A percentile compares a stretch with the other conserved stretches of the same genome.
Conservation (phyloP, 2,797 vertebrate species). For the Sciaenops ocellatus region DNA sequence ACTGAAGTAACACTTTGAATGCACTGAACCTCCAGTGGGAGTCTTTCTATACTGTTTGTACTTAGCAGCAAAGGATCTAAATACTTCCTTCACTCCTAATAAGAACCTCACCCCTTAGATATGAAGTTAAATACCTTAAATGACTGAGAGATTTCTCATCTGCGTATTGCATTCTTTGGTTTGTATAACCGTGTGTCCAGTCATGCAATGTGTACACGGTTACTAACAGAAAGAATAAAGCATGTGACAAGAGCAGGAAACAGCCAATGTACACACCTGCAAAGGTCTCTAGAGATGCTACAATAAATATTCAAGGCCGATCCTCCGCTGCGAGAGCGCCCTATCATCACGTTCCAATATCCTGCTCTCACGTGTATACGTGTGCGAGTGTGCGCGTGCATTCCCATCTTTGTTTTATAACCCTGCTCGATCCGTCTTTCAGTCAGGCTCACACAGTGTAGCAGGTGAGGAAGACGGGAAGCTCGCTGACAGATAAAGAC, state of each 20-base stretch:
- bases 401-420: slow-evolving; percentile 47
- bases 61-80: background rate
- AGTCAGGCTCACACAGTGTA: slow-evolving; percentile 46
- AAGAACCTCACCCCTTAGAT: no score
- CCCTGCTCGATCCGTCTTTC: slow-evolving; percentile 47
- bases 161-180: slow-evolving; percentile 6
- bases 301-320: slow-evolving; percentile 64
- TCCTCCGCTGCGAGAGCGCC: slow-evolving; percentile 21
- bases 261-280: slow-evolving; percentile 60
- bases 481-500: slow-evolving; percentile 59
- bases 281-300: slow-evolving; percentile 40
- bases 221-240: background rate
- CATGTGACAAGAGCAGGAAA: slow-evolving; percentile 33
- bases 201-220: background rate
- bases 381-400: slow-evolving; percentile 27
- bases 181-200: slow-evolving; percentile 6
- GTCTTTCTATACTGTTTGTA: background rate
- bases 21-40: background rate
- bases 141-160: background rate
- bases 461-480: slow-evolving; percentile 54
- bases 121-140: background rate
- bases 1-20: background rate
- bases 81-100: background rate
- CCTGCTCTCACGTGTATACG: slow-evolving; percentile 35
- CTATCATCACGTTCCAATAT: slow-evolving; percentile 77